Evolutionary conservation across 2,888 invertebrate genomes (phyloP), one percentile per base, ranked within the genome.

Genomic region (Dicycla oo): DNA sequence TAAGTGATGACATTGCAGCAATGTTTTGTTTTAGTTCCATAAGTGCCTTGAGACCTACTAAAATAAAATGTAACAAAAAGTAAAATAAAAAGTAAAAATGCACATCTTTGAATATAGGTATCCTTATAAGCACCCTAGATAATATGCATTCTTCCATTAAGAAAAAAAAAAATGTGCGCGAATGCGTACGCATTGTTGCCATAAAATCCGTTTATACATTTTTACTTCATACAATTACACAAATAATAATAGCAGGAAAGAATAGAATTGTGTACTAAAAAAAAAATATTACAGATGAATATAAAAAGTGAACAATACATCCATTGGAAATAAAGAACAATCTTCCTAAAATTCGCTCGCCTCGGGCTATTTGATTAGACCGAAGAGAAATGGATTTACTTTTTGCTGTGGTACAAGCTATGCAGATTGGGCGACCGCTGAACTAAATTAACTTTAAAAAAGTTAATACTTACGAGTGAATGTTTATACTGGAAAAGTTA

Each of bases 281-380:
- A 64, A 53, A 66, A 20, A 3, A 20, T 38, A 30, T 23, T 2
- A n/a, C 15, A 53, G 15, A 38, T 8, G 15, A 51, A 54, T 7
- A 54, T 30, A 3, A 73, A 63, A 54, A 63, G 4, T 15, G 15
- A 72, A 47, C 47, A 47, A 18, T 20, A 56, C 15, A 6, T 47
- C 15, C 40, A 40, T 47, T 40, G 38, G 38, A 75, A 75, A 64
- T 68, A 68, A 73, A 75, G 45, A 53, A 75, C 20, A 60, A 40
- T 73, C 11, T 53, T 40, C 53, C 57, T 47, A 68, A 60, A 75
- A 73, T 47, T 47, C 51, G 45, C 10, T 30, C 38, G 68, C 73
- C 68, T 47, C 45, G 1, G 51, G 73, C 68, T 53, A 60, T 75
- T 75, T 51, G 73, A 75, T 58, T 60, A 73, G 38, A 75, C 4